These are phyloP conservation scores for Xiphophorus hellerii DNA, from an alignment of 2,113 vertebrate genomes.

Conservation along the genomic window DNA sequence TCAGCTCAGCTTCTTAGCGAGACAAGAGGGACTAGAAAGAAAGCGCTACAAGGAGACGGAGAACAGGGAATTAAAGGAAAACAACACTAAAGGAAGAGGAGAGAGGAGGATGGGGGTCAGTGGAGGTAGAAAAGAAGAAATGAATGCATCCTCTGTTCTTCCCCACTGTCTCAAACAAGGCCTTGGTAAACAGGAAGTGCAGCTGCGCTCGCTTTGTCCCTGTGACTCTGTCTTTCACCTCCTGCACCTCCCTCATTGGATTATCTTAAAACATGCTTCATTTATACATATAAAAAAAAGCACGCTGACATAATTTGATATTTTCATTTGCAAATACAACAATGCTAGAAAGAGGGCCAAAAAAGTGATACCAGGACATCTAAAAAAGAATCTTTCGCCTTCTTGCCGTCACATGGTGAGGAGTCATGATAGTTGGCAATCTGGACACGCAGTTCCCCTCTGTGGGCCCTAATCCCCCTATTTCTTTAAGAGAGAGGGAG, in stretches of 20 bases:
- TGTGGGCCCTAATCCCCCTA: constrained; percentile 92
- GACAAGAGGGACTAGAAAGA: constrained; percentile 11
- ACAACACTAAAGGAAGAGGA: constrained; percentile 32
- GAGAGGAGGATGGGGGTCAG: constrained; percentile 58
- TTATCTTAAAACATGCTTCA: constrained; percentile 60
- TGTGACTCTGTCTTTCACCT: constrained; percentile 34
- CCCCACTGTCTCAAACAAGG: constrained; percentile 61
- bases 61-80: constrained; percentile 41
- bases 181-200: constrained; percentile 82
- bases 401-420: constrained; percentile 37
- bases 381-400: constrained; percentile 76
- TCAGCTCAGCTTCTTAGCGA: constrained; percentile 38
- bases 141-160: constrained; percentile 79
- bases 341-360: background rate
- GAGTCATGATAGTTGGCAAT: constrained; percentile 92
- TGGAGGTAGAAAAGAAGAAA: constrained; percentile 66
- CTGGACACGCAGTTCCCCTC: constrained; percentile 93
- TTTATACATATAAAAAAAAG: background rate
- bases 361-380: constrained; percentile 55
- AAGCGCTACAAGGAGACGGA: constrained; percentile 15
- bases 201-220: constrained; percentile 65
- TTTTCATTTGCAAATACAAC: background rate
- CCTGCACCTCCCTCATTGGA: constrained; percentile 29
- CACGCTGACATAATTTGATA: background rate
- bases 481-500: constrained; percentile 87